Percentiles rank a stretch among this genome's conserved stretches.
These are phyloP conservation scores for Eretmochelys imbricata DNA, from an alignment of 2,113 vertebrate genomes.

Conservation along the genomic window DNA sequence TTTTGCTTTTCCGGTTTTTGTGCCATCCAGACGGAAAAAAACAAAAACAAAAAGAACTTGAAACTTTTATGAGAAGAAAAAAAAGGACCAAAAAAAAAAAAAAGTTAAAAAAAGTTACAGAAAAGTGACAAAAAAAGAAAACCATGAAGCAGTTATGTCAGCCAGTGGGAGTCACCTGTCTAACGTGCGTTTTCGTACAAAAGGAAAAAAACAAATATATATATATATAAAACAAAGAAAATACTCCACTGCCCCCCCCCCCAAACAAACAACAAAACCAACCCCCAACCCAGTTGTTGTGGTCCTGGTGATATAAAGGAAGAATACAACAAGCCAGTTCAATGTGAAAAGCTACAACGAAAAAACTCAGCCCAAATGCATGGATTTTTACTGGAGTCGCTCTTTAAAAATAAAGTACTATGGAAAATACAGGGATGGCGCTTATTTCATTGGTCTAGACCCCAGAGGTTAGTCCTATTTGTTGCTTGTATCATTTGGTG, in stretches of 20 bases:
- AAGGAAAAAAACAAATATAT: background rate
- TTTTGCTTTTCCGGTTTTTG: background rate
- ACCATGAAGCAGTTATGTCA: background rate
- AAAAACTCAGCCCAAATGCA: constrained; percentile 8
- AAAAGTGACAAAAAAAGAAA: background rate
- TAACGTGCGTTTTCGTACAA: constrained; percentile 3
- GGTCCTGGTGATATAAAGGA: background rate
- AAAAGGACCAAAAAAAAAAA: background rate
- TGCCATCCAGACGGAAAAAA: background rate
- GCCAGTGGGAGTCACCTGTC: background rate
- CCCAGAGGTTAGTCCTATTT: background rate
- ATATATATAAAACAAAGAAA: background rate
- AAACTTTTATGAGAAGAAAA: background rate
- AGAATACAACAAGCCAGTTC: background rate
- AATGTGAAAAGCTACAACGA: background rate
- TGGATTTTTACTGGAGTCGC: constrained; percentile 50
- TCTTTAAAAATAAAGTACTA: constrained; percentile 49
- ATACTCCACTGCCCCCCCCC: background rate
- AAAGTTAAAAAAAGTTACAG: background rate
- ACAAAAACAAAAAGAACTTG: background rate
- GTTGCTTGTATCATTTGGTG: background rate
- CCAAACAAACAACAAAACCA: background rate
- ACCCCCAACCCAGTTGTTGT: background rate
- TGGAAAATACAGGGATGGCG: background rate
- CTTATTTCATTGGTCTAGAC: background rate